phyloP scores from a whole-genome alignment of 2,888 invertebrate genomes.

The Syrista parreyssii region DNA sequence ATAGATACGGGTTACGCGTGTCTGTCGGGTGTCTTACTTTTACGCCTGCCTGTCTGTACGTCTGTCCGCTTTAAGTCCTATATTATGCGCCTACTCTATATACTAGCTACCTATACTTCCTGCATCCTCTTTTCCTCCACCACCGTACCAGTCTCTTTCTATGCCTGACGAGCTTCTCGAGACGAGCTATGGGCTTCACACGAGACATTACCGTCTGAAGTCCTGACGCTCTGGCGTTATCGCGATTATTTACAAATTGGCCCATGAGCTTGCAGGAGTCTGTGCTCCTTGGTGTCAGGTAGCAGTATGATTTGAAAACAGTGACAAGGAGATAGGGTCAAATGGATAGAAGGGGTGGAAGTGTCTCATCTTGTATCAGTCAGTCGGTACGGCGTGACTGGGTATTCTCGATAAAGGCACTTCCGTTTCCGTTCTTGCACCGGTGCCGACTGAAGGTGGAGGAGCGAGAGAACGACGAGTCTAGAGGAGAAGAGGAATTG shows the following conservation, averaged over 20 bases:
- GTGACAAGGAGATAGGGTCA: not conserved
- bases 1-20: not conserved
- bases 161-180: not conserved
- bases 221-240: no score
- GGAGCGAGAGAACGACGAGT: slow-evolving; percentile 6
- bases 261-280: no score
- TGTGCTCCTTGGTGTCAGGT: no score
- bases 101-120: not conserved
- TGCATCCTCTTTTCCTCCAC: no score
- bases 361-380: not conserved
- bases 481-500: slow-evolving; percentile 8
- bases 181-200: not conserved
- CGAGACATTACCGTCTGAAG: no score
- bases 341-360: slow-evolving; percentile 8
- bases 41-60: not conserved
- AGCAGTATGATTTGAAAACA: no score
- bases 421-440: slow-evolving; percentile 18
- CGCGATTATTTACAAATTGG: no score
- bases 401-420: slow-evolving; percentile 9
- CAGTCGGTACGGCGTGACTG: no score
- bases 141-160: no score
- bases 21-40: not conserved
- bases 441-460: not conserved
- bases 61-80: not conserved
- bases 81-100: not conserved